These are phyloP conservation scores for Phasianus colchicus DNA, from an alignment of 2,113 vertebrate species.

Conservation along the genomic window DNA sequence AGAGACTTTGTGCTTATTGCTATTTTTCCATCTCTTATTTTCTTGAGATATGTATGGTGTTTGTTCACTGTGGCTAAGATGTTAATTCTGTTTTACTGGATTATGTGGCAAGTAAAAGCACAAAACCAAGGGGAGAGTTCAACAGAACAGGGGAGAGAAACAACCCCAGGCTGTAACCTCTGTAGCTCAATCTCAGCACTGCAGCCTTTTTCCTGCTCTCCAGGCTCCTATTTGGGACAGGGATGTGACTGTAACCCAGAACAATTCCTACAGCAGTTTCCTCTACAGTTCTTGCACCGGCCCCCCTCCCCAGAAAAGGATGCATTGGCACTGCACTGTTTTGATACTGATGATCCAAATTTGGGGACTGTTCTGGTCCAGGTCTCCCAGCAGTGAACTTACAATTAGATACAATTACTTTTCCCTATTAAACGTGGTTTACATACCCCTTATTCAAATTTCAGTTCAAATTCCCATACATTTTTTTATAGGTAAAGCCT, in stretches of 20 bases:
- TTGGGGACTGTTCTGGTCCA: fast-evolving
- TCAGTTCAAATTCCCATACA: background rate
- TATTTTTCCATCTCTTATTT: background rate
- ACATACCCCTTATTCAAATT: background rate
- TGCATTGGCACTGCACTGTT: background rate
- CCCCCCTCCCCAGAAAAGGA: background rate
- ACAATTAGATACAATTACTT: background rate
- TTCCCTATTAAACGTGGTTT: background rate
- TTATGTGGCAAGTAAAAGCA: no score
- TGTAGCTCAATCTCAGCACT: background rate
- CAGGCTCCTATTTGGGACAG: background rate
- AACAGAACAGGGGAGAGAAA: no score
- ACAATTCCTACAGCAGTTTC: background rate
- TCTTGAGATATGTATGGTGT: background rate
- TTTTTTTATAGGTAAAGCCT: background rate
- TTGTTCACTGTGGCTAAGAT: background rate
- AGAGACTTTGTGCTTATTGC: background rate
- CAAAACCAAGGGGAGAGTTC: background rate
- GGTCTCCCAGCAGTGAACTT: background rate
- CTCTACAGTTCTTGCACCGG: background rate
- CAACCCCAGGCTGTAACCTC: background rate
- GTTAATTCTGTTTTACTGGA: background rate
- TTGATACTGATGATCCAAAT: background rate
- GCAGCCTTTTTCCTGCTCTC: background rate
- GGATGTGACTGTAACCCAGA: background rate